phyloP scores from a whole-genome alignment of 2,888 invertebrate species.

The Eupeodes latifasciatus region DNA sequence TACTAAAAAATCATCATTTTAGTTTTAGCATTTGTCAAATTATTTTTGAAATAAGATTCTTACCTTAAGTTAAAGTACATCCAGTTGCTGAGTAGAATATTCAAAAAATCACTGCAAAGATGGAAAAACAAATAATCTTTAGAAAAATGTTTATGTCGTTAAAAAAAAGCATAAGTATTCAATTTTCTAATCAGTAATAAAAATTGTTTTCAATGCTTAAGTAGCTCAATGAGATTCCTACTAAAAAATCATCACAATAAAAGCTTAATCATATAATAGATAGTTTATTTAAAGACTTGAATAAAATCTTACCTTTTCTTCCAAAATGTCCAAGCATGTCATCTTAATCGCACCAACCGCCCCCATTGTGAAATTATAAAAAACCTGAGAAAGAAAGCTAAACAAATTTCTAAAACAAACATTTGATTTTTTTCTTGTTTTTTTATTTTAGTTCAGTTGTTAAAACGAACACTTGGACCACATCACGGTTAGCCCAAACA shows the following conservation, averaged over 20 bases:
- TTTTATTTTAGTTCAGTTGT: constrained; percentile 68
- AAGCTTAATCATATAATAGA: background rate
- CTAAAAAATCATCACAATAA: constrained; percentile 44
- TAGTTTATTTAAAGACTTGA: too few species aligned
- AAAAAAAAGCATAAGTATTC: background rate
- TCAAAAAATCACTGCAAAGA: background rate
- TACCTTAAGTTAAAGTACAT: constrained; percentile 4
- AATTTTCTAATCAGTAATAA: background rate
- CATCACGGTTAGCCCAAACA: constrained; percentile 44
- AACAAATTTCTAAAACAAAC: constrained; percentile 31
- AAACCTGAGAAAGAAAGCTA: constrained; percentile 4
- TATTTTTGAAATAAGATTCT: background rate
- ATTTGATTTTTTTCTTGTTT: constrained; percentile 53
- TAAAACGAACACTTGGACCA: constrained; percentile 62
- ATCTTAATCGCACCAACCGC: too few species aligned
- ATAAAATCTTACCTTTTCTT: constrained; percentile 13
- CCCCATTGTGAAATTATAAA: background rate
- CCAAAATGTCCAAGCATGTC: background rate
- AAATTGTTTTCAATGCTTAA: constrained; percentile 41
- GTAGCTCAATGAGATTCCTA: constrained; percentile 54
- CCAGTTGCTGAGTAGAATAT: background rate
- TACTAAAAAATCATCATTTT: constrained; percentile 74
- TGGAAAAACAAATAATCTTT: background rate
- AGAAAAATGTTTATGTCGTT: background rate
- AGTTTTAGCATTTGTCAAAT: background rate